Evolutionary conservation across 2,797 vertebrate genomes (phyloP), one percentile per base, ranked within the genome.

Genomic region (Myotis planiceps): DNA sequence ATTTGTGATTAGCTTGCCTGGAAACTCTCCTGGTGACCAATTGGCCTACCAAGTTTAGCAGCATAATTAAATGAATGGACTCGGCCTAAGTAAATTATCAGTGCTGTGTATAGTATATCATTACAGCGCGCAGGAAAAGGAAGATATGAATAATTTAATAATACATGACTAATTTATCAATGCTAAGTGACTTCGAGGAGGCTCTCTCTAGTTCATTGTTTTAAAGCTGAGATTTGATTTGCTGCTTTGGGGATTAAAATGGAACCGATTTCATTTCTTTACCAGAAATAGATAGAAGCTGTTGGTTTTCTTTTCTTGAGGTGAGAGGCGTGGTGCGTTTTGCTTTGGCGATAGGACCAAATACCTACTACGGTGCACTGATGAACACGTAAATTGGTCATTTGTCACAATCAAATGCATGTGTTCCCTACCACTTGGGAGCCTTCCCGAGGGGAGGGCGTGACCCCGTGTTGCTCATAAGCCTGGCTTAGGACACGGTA

Each of bases 1-100:
- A 99, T 99, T 99, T 99, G 98, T 99, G 99, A 99, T 99, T 99
- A 99, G 98, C 99, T 98, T 98, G 98, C 98, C 98, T 98, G 97
- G 98, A 99, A 99, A 99, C 97, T 98, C 98, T 99, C 98, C 98
- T 98, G 98, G 98, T 99, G 99, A 99, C 99, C 99, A 99, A 99
- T 98, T 99, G 99, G 98, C 98, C 98, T 98, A 98, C 98, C 98
- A 98, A 98, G 98, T 99, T 99, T 98, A 99, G 99, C 98, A 98
- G 98, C 98, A 98, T 99, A 99, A 99, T 99, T 99, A 99, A 99
- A 99, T 98, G 98, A 99, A 99, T 99, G 98, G 98, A 99, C 98
- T 99, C 98, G 95, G 98, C 97, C 98, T 99, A 98, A 99, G 99
- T 99, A 99, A 99, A 99, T 99, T 98, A 99, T 99, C 98, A 98